Evolutionary conservation across 2,113 vertebrate species (phyloP), one percentile per base, ranked within the genome.

Genomic region (Eptatretus burgeri): DNA sequence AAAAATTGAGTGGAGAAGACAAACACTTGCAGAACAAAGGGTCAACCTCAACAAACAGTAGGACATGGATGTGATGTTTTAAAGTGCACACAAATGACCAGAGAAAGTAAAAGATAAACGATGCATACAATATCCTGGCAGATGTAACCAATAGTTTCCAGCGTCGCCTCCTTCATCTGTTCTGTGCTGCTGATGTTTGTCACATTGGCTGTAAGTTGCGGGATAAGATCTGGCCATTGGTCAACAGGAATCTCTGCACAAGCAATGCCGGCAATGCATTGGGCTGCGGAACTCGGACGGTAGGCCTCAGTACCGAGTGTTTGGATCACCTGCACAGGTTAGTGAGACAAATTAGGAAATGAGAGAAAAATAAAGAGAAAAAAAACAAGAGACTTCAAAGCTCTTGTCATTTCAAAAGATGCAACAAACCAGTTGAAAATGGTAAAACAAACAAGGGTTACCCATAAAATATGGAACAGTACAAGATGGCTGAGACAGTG

Each of bases 141-240:
- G 76, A 98, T 98, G 77, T 98, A 98, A 1, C 91, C 91, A 12
- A 98, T 95, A 71, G 89, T 88, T 77, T 95, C 89, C 76, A 95
- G 74, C 27, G 88, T 98, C 0, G 87, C 93, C 73, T 98, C 91
- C 75, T 93, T 98, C 91, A 98, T 98, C 72, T 98, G 87, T 65
- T 95, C 88, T 0, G 88, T 98, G 73, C 86, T 93, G 71, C 78
- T 82, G 17, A 84, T 84, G 67, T 87, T 84, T 0, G 89, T 98
- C 27, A 98, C 89, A 18, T 98, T 98, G 18, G 86, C 79, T 62
- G 93, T 82, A 70, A 98, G 76, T 71, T 95, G 88, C 2, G 86
- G 85, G 70, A 98, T 86, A 68, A 95, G 82, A 67, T 95, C 85
- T 0, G 91, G 89, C 91, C 91, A 98, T 68, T 95, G 87, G 75